These are phyloP conservation scores for Phenacoccus solenopsis DNA, from an alignment of 1,140 invertebrate genomes.

Conservation along the genomic window DNA sequence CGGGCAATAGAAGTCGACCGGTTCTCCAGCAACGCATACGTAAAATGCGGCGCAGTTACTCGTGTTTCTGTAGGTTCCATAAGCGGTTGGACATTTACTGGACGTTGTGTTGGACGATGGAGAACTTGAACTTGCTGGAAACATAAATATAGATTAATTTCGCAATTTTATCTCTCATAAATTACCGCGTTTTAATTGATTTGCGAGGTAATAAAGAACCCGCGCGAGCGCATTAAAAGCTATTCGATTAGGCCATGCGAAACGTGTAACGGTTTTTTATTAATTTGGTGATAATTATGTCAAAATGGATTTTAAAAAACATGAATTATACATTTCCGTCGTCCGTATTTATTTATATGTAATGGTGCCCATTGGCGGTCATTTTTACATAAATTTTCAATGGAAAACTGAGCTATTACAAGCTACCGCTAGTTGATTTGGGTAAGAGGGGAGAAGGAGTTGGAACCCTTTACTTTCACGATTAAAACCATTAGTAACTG, in stretches of 20 bases:
- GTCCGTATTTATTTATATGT: no score
- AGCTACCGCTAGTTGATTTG: no score
- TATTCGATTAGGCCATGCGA: background rate
- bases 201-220: background rate
- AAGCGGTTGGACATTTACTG: constrained; percentile 26
- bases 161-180: background rate
- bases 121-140: constrained; percentile 9
- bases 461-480: no score
- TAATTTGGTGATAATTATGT: constrained; percentile 3
- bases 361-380: no score
- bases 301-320: background rate
- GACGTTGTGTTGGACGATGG: background rate
- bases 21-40: constrained; percentile 42
- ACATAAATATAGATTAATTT: background rate
- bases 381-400: no score
- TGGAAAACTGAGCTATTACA: no score
- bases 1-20: constrained; percentile 48
- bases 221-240: background rate
- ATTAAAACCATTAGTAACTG: no score
- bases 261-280: background rate
- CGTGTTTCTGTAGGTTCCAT: constrained; percentile 44
- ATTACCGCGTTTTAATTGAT: background rate
- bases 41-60: constrained; percentile 51
- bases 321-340: no score
- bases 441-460: no score